A percentile compares a stretch with the other conserved stretches of the same genome.
phyloP scores from a whole-genome alignment of 2,113 vertebrate genomes.

The Amazona guildingii region DNA sequence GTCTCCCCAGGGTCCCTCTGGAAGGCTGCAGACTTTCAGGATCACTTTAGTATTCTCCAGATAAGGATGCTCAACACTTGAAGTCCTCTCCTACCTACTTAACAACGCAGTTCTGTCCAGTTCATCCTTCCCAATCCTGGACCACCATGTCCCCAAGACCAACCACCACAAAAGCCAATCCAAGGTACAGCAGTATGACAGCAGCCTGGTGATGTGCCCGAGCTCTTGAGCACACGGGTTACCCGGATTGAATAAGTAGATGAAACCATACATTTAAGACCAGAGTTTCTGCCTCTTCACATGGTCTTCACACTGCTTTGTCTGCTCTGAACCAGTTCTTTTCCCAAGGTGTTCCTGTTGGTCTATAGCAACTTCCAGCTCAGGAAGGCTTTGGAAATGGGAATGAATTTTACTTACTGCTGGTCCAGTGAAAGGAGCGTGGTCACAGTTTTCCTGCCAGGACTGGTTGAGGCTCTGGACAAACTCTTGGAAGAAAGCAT shows the following conservation, averaged over 20 bases:
- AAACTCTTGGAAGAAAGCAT: constrained; percentile 95
- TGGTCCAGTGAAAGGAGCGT: constrained; percentile 90
- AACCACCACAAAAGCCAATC: neutral
- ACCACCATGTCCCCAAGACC: neutral
- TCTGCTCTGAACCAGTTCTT: neutral
- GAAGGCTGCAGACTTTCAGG: neutral
- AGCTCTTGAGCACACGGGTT: neutral
- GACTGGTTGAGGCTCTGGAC: constrained; percentile 94
- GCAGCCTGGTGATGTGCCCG: neutral
- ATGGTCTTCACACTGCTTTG: neutral
- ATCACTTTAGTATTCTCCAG: neutral
- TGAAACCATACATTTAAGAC: neutral
- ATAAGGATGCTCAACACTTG: neutral
- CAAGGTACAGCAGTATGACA: neutral
- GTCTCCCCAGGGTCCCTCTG: neutral
- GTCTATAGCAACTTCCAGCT: neutral
- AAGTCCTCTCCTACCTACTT: neutral
- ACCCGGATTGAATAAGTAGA: neutral
- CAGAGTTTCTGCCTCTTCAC: neutral
- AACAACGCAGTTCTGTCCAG: neutral
- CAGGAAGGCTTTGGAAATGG: too few species aligned
- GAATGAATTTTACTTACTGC: constrained; percentile 79
- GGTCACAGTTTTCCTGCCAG: constrained; percentile 99
- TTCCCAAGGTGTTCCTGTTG: neutral
- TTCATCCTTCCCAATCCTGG: neutral